phyloP scores from a whole-genome alignment of 2,888 invertebrate genomes.

The Stramonita haemastoma region DNA sequence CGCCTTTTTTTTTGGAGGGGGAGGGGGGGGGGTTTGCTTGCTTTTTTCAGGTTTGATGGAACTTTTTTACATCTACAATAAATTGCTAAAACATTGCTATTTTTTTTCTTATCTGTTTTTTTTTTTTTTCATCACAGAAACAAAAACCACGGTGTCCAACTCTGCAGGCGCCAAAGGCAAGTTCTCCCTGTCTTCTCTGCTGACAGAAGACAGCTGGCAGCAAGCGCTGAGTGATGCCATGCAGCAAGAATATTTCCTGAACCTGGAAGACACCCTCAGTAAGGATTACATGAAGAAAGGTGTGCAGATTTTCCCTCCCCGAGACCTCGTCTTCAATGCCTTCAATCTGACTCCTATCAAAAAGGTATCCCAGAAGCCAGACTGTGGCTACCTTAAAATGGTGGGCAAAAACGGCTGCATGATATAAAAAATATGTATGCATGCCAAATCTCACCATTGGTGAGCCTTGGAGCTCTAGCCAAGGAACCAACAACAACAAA shows the following conservation, averaged over 20 bases:
- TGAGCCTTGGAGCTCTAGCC: background rate
- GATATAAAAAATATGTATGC: background rate
- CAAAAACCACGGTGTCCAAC: background rate
- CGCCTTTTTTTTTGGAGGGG: background rate
- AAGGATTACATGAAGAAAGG: conserved; percentile 61
- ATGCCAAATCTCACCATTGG: background rate
- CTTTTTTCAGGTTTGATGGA: background rate
- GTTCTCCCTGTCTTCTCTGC: conserved; percentile 30
- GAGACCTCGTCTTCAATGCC: conserved; percentile 76
- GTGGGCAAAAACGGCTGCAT: background rate
- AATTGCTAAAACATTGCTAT: background rate
- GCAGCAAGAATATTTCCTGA: conserved; percentile 68
- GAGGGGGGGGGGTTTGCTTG: background rate
- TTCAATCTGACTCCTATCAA: conserved; percentile 76
- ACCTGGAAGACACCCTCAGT: conserved; percentile 66
- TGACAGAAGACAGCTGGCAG: conserved; percentile 62
- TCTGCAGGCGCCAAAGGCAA: too few relatives aligned
- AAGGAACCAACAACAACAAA: background rate
- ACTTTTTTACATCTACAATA: background rate
- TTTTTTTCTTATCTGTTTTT: background rate
- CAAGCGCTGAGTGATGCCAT: conserved; percentile 64
- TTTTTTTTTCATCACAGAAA: background rate
- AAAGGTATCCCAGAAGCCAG: conserved; percentile 48
- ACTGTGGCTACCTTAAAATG: conserved; percentile 57
- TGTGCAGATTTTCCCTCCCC: conserved; percentile 74